A percentile compares a stretch with the other conserved stretches of the same genome.
phyloP scores from a whole-genome alignment of 2,113 vertebrate genomes.

The Asarcornis scutulata region DNA sequence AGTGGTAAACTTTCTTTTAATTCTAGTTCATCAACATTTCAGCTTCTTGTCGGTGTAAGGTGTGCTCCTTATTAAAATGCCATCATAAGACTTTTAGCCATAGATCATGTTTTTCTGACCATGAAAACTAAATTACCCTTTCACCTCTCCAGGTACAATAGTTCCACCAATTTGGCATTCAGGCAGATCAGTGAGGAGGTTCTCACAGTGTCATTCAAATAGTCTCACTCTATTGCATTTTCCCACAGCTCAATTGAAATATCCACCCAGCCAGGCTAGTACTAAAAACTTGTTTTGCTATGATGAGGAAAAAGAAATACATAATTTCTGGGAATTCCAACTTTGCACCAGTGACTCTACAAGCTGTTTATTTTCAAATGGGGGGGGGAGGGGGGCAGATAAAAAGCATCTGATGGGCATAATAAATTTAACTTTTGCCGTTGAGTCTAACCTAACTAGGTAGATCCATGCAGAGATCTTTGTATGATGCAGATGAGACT shows the following conservation, averaged over 20 bases:
- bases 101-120: conserved; percentile 31
- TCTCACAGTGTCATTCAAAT: conserved; percentile 56
- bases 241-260: conserved; percentile 52
- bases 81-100: not conserved
- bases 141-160: conserved; percentile 18
- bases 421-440: not conserved
- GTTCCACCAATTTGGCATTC: not conserved
- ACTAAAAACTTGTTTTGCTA: not conserved
- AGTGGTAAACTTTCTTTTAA: not conserved
- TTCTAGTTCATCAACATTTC: not conserved
- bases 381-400: not conserved
- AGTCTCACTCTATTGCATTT: conserved; percentile 55
- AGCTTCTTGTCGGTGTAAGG: not conserved
- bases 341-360: not conserved
- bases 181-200: conserved; percentile 36
- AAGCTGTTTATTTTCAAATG: not conserved
- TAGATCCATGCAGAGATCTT: not conserved
- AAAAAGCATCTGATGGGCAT: not conserved
- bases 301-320: not conserved
- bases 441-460: not conserved
- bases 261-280: not conserved
- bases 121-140: conserved; percentile 6
- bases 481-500: not conserved
- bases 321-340: not conserved
- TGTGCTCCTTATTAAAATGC: not conserved